Conservation (phyloP, 2,797 vertebrate genomes). For the Eulemur mongoz region DNA sequence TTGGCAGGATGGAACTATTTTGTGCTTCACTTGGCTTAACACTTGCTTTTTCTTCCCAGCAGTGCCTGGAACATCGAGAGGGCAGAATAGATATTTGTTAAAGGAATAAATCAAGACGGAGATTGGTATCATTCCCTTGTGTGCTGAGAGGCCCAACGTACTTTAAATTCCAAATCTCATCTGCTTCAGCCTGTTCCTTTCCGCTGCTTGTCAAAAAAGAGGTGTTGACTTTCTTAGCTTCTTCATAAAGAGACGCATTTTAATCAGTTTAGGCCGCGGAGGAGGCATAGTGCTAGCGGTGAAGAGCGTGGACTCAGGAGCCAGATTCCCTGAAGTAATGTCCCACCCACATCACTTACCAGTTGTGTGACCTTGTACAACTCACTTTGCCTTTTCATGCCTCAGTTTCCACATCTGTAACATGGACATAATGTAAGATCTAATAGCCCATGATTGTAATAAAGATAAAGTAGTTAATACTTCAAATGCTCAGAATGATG, state of each 20-base stretch:
- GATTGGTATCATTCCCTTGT: neutral
- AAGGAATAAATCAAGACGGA: constrained; percentile 45
- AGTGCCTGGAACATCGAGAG: neutral
- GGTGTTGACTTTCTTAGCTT: neutral
- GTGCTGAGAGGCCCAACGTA: neutral
- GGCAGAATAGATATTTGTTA: neutral
- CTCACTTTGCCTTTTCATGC: neutral
- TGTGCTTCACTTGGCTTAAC: neutral
- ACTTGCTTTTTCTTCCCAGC: neutral
- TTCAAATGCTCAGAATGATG: neutral
- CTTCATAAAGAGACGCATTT: neutral
- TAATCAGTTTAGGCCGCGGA: neutral
- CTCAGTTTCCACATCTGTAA: neutral
- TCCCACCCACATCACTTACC: accelerated
- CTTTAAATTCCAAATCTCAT: neutral
- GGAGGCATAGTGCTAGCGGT: neutral
- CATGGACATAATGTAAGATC: neutral
- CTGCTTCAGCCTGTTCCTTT: neutral
- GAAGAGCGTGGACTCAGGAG: neutral
- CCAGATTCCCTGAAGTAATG: neutral
- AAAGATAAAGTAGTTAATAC: neutral
- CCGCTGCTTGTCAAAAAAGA: neutral
- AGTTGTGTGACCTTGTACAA: neutral
- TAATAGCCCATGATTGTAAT: neutral
- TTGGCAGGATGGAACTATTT: neutral